Base-by-base conservation (phyloP, 2,797 vertebrate species). In the Lindbergichthys nudifrons region DNA sequence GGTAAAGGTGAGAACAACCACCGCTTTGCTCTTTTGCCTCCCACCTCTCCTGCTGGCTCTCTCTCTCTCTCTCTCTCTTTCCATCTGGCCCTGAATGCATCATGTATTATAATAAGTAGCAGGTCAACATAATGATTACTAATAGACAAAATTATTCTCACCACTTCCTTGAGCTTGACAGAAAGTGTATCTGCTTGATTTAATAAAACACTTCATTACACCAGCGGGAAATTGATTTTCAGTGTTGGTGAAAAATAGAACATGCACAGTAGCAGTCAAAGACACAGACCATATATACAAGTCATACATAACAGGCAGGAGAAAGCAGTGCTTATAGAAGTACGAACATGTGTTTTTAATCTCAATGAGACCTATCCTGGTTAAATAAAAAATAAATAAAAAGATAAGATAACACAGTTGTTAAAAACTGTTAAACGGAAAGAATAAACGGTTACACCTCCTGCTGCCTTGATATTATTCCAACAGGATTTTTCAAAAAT, bases 1-100 rank as follows among this genome's bases (percentile, higher is more conserved):
- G 98, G 98, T 99, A 99, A 99, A 99, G 97, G 97, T 99, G 97
- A 98, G 96, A 95, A 94, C 58, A 73, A 65, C 64, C 12, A 30
- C 42, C 67, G 18, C 15, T 86, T 75, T 82, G 65, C 18, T 72
- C n/a, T 11, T 61, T 46, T 52, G 1, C 15, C 41, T 52, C 3
- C 41, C 13, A 19, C 52, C 23, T 15, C 2, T 56, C 23, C n/a
- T 10, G 16, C 16, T 18, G 8, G 36, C 12, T 36, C 3, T 47
- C 54, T 54, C 0, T 41, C 19, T 47, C 16, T 41, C 10, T 47
- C 6, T 54, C 16, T 41, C 10, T 47, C 6, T 54, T n/a, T 42
- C 3, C 59, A 48, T 46, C 3, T n/a, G 18, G 3, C 18, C 18
- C 46, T 4, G 8, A 48, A n/a, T 48, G 18, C 18, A 36, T 36